These are phyloP conservation scores for Disparrhopalites patrizii DNA, from an alignment of 2,888 invertebrate genomes.

Conservation along the genomic window DNA sequence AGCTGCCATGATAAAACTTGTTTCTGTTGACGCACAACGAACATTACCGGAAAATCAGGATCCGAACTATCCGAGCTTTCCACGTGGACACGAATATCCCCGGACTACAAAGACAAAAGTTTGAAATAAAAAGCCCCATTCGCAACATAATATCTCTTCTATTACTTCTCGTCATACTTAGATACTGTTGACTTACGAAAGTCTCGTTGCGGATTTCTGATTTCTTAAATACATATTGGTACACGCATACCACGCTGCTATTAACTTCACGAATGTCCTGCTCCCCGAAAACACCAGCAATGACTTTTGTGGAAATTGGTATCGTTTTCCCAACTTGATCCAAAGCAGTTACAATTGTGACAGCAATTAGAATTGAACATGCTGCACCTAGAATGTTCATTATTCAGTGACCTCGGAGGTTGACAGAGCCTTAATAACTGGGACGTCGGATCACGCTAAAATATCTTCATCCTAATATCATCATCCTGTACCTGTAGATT, in stretches of 20 bases:
- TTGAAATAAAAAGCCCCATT: background rate
- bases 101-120: conserved; percentile 28
- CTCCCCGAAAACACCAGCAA: background rate
- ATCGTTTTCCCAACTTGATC: too few species aligned
- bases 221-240: conserved; percentile 20
- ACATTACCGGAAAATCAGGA: conserved; percentile 62
- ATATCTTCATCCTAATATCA: too few species aligned
- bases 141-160: background rate
- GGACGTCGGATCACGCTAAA: too few species aligned
- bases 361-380: too few species aligned
- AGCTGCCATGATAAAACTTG: conserved; percentile 76
- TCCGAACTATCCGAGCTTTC: conserved; percentile 55
- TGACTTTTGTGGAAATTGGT: conserved; percentile 3
- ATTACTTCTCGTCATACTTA: background rate
- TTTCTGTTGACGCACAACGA: conserved; percentile 69
- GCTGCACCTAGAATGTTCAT: too few species aligned
- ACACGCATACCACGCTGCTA: conserved; percentile 16
- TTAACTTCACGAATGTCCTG: background rate
- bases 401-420: too few species aligned
- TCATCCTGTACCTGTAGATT: too few species aligned
- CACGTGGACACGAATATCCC: conserved; percentile 49
- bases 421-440: too few species aligned
- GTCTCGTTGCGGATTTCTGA: conserved; percentile 25
- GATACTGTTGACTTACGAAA: conserved; percentile 11
- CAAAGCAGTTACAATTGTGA: too few species aligned